These are phyloP conservation scores for Scylla paramamosain DNA, from an alignment of 1,140 invertebrate genomes.

Conservation along the genomic window DNA sequence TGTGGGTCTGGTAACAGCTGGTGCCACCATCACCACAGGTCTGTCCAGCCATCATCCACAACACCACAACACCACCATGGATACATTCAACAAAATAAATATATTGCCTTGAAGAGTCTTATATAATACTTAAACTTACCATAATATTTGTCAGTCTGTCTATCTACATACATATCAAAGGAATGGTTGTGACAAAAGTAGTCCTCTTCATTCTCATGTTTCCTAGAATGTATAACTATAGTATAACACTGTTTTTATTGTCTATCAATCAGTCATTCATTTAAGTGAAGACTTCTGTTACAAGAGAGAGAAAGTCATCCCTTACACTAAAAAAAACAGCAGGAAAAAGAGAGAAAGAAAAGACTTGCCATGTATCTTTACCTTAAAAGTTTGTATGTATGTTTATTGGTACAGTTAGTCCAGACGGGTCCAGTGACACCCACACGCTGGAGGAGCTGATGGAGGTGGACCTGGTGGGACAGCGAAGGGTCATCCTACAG, in stretches of 20 bases:
- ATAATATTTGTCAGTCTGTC: too few relatives aligned
- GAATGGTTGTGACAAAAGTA: too few relatives aligned
- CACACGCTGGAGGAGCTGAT: conserved; percentile 61
- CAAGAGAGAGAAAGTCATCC: too few relatives aligned
- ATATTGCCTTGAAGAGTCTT: too few relatives aligned
- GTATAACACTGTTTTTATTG: too few relatives aligned
- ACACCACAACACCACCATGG: neutral
- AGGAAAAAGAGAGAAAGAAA: conserved; percentile 82
- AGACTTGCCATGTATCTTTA: conserved; percentile 82
- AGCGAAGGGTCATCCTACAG: conserved; percentile 60
- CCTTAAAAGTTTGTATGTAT: conserved; percentile 79
- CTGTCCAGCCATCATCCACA: neutral
- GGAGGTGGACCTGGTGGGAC: conserved; percentile 39
- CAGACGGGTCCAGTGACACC: neutral
- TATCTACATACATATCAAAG: too few relatives aligned
- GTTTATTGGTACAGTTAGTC: neutral
- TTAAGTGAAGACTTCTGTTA: too few relatives aligned
- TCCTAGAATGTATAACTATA: too few relatives aligned
- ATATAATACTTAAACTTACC: too few relatives aligned
- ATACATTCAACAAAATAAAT: neutral
- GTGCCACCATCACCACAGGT: conserved; percentile 85
- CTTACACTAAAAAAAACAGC: neutral
- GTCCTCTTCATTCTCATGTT: too few relatives aligned
- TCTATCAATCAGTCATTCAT: too few relatives aligned
- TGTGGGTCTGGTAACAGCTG: conserved; percentile 85